Conservation (phyloP, 2,113 vertebrate species). For the Petaurus breviceps region DNA sequence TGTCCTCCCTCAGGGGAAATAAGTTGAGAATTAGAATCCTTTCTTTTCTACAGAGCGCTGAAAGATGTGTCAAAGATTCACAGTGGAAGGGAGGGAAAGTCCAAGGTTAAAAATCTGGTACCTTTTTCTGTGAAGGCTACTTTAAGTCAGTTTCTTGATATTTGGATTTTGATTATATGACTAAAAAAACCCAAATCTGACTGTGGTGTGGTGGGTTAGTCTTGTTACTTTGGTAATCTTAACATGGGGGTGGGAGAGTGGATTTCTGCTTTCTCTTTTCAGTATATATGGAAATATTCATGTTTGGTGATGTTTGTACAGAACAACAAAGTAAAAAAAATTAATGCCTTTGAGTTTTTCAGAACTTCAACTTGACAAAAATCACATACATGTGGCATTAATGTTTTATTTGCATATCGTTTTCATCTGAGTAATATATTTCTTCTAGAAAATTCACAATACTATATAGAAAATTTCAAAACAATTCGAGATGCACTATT, state of each 20-base stretch:
- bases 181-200: not conserved
- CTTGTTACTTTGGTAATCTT: slow-evolving; percentile 23
- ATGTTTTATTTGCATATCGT: slow-evolving; percentile 33
- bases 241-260: not conserved
- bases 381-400: not conserved
- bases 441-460: not conserved
- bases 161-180: not conserved
- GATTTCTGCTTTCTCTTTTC: not conserved
- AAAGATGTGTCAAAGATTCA: not conserved
- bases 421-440: slow-evolving; percentile 39
- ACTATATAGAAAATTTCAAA: slow-evolving; percentile 9
- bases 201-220: not conserved
- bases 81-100: not conserved
- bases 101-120: not conserved
- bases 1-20: not conserved
- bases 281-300: no score
- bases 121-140: not conserved
- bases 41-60: not conserved
- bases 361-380: not conserved
- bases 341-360: no score
- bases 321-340: no score
- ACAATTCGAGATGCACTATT: not conserved
- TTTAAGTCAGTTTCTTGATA: slow-evolving; percentile 4
- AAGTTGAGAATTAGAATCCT: not conserved
- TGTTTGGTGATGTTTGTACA: no score